Evolutionary conservation across 37 sponge, comb jelly and placozoan genomes (phyloP), one percentile per base, ranked within the genome.

Genomic region (Theonella swinhoei): DNA sequence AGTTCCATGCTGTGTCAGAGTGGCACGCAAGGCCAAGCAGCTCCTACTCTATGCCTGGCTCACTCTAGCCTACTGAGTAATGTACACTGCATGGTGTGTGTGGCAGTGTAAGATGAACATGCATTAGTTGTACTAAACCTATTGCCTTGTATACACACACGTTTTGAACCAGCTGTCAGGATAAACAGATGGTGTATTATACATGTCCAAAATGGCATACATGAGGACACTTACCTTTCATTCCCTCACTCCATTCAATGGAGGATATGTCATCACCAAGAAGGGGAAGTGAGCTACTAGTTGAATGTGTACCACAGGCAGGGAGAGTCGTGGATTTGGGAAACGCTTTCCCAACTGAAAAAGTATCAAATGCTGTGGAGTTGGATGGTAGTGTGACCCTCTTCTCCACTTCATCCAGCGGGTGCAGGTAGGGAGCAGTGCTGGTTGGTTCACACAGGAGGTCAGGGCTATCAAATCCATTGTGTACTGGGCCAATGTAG

Each of bases 181-280:
- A n/a, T n/a, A n/a, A n/a, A n/a, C n/a, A n/a, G n/a, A n/a, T n/a
- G n/a, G n/a, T n/a, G n/a, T n/a, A n/a, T n/a, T n/a, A n/a, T n/a
- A n/a, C n/a, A n/a, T n/a, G n/a, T n/a, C n/a, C n/a, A n/a, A n/a
- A n/a, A n/a, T n/a, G n/a, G n/a, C n/a, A n/a, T n/a, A n/a, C n/a
- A 47, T 7, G 54, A 76, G 33, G 31, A 7, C 31, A 20, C 80
- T 68, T 19, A 92, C 93, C 93, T 88, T 84, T 82, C 93, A 92
- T 92, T 61, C 88, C 93, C 2, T 78, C 42, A 9, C 80, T 79
- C 68, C 75, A 64, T 30, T 72, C 71, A 22, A 64, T 42, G 26
- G 4, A 54, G 24, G 26, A 39, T 35, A 5, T 7, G 25, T 43
- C 83, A 0, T 36, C 40, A 1, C 63, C 61, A 35, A 39, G 22